These are phyloP conservation scores for Tympanoctomys barrerae DNA, from an alignment of 2,797 vertebrate genomes.

Conservation along the genomic window DNA sequence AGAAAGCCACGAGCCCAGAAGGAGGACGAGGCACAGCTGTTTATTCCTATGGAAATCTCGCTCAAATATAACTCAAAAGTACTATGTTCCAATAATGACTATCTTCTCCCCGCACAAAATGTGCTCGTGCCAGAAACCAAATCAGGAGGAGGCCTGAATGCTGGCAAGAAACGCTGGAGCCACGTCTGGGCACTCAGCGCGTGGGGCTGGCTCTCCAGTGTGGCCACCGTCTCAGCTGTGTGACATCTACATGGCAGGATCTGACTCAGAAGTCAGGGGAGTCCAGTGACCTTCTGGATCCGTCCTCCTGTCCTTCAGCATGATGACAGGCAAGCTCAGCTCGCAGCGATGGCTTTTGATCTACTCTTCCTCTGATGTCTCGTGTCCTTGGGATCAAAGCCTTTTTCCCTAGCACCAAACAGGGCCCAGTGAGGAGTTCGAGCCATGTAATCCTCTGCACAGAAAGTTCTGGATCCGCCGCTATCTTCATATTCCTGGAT, in stretches of 20 bases:
- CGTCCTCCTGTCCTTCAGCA: conserved; percentile 27
- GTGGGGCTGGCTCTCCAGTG: neutral
- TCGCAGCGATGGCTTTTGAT: conserved; percentile 93
- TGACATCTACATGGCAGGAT: neutral
- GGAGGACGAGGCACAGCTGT: neutral
- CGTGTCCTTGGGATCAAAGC: conserved; percentile 94
- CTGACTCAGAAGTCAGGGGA: neutral
- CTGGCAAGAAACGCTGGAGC: neutral
- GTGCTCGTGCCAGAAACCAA: conserved; percentile 37
- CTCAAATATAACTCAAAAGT: neutral
- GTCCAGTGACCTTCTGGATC: neutral
- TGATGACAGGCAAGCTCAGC: conserved; percentile 86
- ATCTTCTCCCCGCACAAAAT: neutral
- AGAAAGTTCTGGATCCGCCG: conserved; percentile 88
- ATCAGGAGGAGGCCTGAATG: neutral
- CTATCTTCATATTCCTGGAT: conserved; percentile 87
- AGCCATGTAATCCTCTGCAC: conserved; percentile 91
- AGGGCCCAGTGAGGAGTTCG: conserved; percentile 94
- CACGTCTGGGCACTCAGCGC: no score
- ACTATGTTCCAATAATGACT: neutral
- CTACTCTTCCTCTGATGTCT: conserved; percentile 94
- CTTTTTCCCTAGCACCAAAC: conserved; percentile 92
- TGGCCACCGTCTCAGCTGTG: neutral
- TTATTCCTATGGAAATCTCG: neutral
- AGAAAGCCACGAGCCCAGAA: neutral